These are phyloP conservation scores for Varanus salvator DNA, from an alignment of 2,113 vertebrate genomes.

Conservation along the genomic window DNA sequence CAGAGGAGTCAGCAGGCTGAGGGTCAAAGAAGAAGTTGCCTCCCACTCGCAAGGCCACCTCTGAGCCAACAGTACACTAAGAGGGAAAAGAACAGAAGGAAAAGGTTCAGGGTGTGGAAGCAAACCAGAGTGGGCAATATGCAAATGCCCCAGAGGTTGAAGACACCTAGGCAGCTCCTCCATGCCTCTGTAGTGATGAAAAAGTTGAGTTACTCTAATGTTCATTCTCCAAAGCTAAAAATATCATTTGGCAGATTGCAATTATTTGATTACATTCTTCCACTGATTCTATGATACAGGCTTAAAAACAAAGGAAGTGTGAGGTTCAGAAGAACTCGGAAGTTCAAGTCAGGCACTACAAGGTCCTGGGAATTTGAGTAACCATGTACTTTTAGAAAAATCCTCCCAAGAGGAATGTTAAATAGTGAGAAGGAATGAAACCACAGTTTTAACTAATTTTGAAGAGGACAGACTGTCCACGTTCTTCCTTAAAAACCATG, in stretches of 20 bases:
- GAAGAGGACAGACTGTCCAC: not conserved
- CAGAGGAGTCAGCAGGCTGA: conserved; percentile 79
- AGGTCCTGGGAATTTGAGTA: not conserved
- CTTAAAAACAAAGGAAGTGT: not conserved
- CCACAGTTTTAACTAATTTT: not conserved
- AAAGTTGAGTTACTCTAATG: not conserved
- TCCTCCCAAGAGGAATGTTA: not conserved
- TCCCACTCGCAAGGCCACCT: conserved; percentile 89
- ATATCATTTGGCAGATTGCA: conserved; percentile 2
- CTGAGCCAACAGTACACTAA: conserved; percentile 86
- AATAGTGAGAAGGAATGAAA: conserved; percentile 10
- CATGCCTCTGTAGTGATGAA: not conserved
- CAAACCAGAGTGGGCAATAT: conserved; percentile 15
- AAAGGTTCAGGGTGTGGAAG: conserved; percentile 44
- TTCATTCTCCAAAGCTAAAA: not conserved
- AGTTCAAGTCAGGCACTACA: not conserved
- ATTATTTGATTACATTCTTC: not conserved
- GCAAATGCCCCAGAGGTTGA: not conserved
- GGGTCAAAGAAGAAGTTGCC: conserved; percentile 96
- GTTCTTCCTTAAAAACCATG: not conserved
- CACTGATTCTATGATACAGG: not conserved
- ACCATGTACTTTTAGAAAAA: not conserved
- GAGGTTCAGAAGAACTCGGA: not conserved
- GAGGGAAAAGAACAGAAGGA: conserved; percentile 28
- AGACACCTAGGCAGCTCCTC: not conserved